Base-by-base conservation (phyloP, 1,140 invertebrate genomes). In the Heliconius melpomene region DNA sequence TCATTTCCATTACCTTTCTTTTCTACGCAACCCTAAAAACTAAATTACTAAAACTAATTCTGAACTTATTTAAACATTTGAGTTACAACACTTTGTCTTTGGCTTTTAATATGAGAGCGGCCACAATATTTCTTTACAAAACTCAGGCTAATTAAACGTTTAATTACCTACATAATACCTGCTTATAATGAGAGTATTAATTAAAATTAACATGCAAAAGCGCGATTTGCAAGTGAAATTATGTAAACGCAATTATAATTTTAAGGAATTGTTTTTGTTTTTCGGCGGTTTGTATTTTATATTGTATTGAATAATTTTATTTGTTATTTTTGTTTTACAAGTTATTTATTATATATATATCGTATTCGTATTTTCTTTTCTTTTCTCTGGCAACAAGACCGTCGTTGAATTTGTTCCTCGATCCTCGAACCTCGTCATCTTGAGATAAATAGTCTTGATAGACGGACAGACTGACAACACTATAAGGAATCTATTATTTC, bases 261-360 rank as follows among this genome's bases (percentile, higher is more conserved):
- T 66, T 66, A 29, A 66, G 60, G 5, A 66, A 66, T 18, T 66
- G 60, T 66, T 66, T 66, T 66, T 66, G 60, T 66, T 66, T 46
- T 66, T 29, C 60, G 26, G 26, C 60, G 26, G 26, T 29, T 13
- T 66, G 6, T 11, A 26, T 66, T 46, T 46, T 46, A 29, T 29
- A 66, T 66, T 66, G 26, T 66, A 29, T 66, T 26, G 13, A 66
- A 66, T 29, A 26, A 13, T 29, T 66, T 26, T 13, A 66, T 29
- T 66, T 7, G 9, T 66, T 29, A 11, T 66, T 26, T 26, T 29
- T 29, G 26, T 66, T 66, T 29, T 46, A 46, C 13, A 6, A 16
- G 13, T 16, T 16, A 46, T 46, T 46, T 16, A 16, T 5, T 5
- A 46, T 46, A 40, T 40, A 46, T 16, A 46, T 0, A n/a, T n/a